Evolutionary conservation across 92 coral and sea anemone species (phyloP), one percentile per base, ranked within the genome.

Genomic region (Diadumene lineata): DNA sequence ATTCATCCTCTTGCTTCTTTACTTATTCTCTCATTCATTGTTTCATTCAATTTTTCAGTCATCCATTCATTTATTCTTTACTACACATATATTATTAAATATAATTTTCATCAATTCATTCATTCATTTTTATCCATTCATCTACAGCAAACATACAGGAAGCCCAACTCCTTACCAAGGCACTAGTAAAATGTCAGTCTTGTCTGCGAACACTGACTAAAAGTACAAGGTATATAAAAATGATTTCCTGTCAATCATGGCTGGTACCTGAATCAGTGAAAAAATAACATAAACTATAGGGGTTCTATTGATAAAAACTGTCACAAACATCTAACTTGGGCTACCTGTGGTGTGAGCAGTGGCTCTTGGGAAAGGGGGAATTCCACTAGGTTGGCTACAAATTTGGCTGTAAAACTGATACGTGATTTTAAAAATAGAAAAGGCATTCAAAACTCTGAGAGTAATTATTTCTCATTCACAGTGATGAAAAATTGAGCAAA

Each of bases 401-500:
- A n/a, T n/a, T n/a, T n/a, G n/a, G n/a, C n/a, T n/a, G n/a, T n/a
- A n/a, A n/a, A n/a, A n/a, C n/a, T n/a, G n/a, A n/a, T n/a, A n/a
- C n/a, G n/a, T n/a, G n/a, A n/a, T n/a, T n/a, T n/a, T n/a, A n/a
- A n/a, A n/a, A n/a, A n/a, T n/a, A n/a, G n/a, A n/a, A n/a, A n/a
- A n/a, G n/a, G n/a, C n/a, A n/a, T n/a, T n/a, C n/a, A n/a, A n/a
- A n/a, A n/a, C 17, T 28, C 27, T 16, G n/a, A 8, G 3, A 8
- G 60, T 8, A 53, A 53, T 53, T 3, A 2, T 6, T 16, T 22
- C 19, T 31, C 10, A 22, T 55, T 34, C 34, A 25, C 66, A 83
- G 88, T 32, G 78, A 77, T 56, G 70, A 29, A 43, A 64, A 72
- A 32, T n/a, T 33, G 30, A 65, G 60, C 1, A 77, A 63, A 46